These are phyloP conservation scores for Caenorhabditis zanzibari DNA, from an alignment of 2,888 invertebrate genomes.

Conservation along the genomic window DNA sequence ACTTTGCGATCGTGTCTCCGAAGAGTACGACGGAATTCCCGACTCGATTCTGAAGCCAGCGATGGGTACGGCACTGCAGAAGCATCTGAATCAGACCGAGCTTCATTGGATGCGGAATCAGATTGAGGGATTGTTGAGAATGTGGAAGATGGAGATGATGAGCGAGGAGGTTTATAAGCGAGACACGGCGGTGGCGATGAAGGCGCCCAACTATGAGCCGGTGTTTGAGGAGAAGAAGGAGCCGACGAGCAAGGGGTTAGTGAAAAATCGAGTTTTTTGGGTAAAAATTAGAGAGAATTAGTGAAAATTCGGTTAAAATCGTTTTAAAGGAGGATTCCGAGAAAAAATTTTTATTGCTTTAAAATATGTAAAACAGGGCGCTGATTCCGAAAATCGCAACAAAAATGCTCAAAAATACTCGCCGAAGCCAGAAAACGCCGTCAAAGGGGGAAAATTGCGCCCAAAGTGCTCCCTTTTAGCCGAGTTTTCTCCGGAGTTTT, in stretches of 20 bases:
- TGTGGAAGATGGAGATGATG: slow-evolving; percentile 72
- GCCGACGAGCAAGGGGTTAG: slow-evolving; percentile 42
- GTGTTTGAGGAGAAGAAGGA: slow-evolving; percentile 41
- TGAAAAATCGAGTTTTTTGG: not conserved
- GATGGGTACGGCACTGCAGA: slow-evolving; percentile 67
- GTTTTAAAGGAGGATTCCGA: not conserved
- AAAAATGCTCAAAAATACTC: no score
- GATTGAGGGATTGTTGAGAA: slow-evolving; percentile 60
- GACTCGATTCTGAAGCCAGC: slow-evolving; percentile 74
- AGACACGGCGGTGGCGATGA: slow-evolving; percentile 68
- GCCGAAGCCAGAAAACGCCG: no score
- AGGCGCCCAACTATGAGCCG: slow-evolving; percentile 66
- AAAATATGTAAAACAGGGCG: no score
- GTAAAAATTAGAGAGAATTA: not conserved
- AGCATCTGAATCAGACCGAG: slow-evolving; percentile 60
- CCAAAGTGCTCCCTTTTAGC: no score
- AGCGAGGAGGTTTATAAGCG: slow-evolving; percentile 63
- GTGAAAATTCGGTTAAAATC: not conserved
- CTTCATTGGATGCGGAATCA: slow-evolving; percentile 72
- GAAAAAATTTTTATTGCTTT: no score
- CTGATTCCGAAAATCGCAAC: no score
- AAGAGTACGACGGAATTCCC: slow-evolving; percentile 68
- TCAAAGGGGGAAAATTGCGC: no score
- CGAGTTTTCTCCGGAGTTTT: no score
- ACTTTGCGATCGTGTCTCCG: slow-evolving; percentile 68